These are phyloP conservation scores for Periophthalmus magnuspinnatus DNA, from an alignment of 2,797 vertebrate genomes.

Conservation along the genomic window DNA sequence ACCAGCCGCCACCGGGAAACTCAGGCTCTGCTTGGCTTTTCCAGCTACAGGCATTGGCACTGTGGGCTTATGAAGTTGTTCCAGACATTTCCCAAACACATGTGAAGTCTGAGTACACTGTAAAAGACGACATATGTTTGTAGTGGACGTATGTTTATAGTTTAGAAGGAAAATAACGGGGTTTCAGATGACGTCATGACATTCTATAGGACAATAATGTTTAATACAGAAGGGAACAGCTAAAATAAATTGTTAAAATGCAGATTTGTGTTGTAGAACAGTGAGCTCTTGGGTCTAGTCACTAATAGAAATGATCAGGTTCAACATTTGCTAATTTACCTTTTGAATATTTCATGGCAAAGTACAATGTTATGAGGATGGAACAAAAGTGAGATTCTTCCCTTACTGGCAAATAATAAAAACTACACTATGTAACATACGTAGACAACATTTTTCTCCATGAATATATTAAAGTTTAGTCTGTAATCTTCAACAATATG, in stretches of 20 bases:
- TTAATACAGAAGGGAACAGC: too few relatives aligned
- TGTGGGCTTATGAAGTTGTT: constrained; percentile 23
- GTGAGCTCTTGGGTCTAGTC: too few relatives aligned
- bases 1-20: constrained; percentile 36
- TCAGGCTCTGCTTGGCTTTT: constrained; percentile 22
- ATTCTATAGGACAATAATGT: too few relatives aligned
- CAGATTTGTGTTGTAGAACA: too few relatives aligned
- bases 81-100: constrained; percentile 30
- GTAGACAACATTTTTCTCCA: not conserved
- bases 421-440: not conserved
- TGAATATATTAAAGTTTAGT: too few relatives aligned
- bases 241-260: too few relatives aligned
- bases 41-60: not conserved
- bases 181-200: too few relatives aligned
- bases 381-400: not conserved
- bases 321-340: too few relatives aligned
- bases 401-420: not conserved
- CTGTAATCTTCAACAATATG: not conserved
- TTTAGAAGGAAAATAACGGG: not conserved
- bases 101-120: constrained; percentile 1
- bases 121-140: not conserved
- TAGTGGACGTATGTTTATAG: not conserved
- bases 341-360: too few relatives aligned
- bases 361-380: not conserved
- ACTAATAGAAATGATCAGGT: too few relatives aligned